phyloP scores from a whole-genome alignment of 2,113 vertebrate species.

The Ascaphus truei region DNA sequence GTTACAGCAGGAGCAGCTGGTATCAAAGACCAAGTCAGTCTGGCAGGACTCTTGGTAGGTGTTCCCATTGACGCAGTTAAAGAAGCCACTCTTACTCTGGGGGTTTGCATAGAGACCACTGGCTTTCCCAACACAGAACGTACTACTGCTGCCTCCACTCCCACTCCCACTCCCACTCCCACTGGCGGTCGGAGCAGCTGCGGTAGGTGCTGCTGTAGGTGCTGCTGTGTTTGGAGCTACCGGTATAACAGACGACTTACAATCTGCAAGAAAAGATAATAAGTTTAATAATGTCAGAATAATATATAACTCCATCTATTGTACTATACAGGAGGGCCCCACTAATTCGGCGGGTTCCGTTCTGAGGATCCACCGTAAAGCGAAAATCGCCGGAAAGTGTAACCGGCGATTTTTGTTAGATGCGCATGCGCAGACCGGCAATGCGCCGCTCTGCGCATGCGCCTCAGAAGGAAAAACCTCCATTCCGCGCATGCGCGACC shows the following conservation, averaged over 20 bases:
- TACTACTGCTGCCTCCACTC: conserved; percentile 35
- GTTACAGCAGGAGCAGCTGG: conserved; percentile 63
- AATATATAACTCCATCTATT: no score
- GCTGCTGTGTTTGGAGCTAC: conserved; percentile 42
- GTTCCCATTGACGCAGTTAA: conserved; percentile 41
- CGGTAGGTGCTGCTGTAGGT: conserved; percentile 43
- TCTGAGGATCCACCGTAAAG: no score
- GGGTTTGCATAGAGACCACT: conserved; percentile 53
- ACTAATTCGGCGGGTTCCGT: no score
- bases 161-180: conserved; percentile 1
- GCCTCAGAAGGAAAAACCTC: no score
- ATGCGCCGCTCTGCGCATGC: no score
- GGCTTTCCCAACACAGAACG: conserved; percentile 58
- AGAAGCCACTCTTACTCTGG: conserved; percentile 51
- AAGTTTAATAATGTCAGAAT: no score
- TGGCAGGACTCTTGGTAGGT: conserved; percentile 51
- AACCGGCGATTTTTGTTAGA: no score
- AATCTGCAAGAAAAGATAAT: conserved; percentile 46
- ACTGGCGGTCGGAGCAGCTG: conserved; percentile 36
- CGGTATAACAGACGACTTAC: conserved; percentile 36
- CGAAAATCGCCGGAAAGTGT: no score
- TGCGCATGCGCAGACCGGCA: no score
- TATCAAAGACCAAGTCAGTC: conserved; percentile 54
- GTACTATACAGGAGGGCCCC: no score
- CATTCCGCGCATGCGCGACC: no score